A percentile compares a stretch with the other conserved stretches of the same genome.
Evolutionary conservation across 1,140 invertebrate genomes (phyloP).

Genomic region (Onthophagus taurus): DNA sequence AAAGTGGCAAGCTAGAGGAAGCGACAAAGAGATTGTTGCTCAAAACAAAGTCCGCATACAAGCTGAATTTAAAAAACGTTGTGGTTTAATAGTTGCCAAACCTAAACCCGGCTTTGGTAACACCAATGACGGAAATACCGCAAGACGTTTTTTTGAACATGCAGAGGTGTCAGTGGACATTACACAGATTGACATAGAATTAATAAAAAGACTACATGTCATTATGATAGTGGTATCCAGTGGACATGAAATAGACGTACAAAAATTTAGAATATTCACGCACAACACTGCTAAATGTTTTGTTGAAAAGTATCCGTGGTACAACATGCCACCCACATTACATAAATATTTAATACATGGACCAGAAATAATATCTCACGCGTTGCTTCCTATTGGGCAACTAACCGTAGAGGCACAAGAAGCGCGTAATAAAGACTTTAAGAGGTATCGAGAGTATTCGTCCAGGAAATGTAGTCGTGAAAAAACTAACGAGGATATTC

Average conservation of each 20-base stretch:
- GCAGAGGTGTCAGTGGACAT: no score
- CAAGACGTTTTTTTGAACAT: no score
- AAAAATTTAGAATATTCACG: neutral
- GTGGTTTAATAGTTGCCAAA: no score
- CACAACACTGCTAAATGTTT: conserved; percentile 14
- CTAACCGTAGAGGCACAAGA: conserved; percentile 11
- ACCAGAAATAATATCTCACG: conserved; percentile 10
- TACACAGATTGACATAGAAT: conserved; percentile 3
- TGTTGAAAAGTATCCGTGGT: conserved; percentile 15
- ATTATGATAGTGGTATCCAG: conserved; percentile 6
- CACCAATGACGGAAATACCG: no score
- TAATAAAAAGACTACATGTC: conserved; percentile 9
- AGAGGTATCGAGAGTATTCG: neutral
- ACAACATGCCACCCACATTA: conserved; percentile 16
- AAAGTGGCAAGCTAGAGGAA: no score
- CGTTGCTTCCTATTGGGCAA: conserved; percentile 16
- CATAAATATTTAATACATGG: conserved; percentile 16
- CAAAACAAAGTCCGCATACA: no score
- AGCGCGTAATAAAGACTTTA: conserved; percentile 11
- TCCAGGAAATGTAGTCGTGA: conserved; percentile 7
- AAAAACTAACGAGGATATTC: conserved; percentile 8
- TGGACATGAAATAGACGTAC: conserved; percentile 2
- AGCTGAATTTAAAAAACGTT: no score
- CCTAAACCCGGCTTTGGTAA: no score
- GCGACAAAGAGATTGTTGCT: no score